Base-by-base conservation (phyloP, 2,113 vertebrate genomes). In the Platichthys flesus region DNA sequence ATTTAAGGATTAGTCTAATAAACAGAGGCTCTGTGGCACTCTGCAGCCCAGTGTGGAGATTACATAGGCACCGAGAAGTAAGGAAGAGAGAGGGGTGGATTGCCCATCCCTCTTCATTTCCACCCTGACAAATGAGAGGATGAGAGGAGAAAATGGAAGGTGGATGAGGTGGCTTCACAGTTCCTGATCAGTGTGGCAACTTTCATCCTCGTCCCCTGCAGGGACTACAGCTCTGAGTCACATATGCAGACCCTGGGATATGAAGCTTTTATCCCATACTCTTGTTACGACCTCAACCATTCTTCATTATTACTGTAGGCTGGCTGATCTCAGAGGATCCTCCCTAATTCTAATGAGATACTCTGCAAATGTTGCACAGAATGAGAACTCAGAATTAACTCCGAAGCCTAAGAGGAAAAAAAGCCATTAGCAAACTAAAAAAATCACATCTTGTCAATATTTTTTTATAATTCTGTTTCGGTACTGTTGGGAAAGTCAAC, bases 1-100 rank as follows among this genome's bases (percentile, higher is more conserved):
- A 93, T 93, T 94, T 93, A 90, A 76, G 91, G 93, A 94, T 95
- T 94, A 94, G 93, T 90, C 89, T 93, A 93, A 94, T 94, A 94
- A 94, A 94, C 89, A 93, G 90, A 78, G 80, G 85, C 91, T 92
- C 89, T 91, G 88, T 92, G 85, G 91, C 87, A 90, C 88, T 90
- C 90, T 82, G 85, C 89, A 90, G 88, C 91, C 86, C 88, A 89
- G 86, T 88, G 78, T 84, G 78, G 83, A 90, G 91, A 93, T 92
- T 88, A 91, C 86, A 89, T 81, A 87, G 84, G 78, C 84, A 87
- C 81, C 66, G 64, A 90, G 86, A 51, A 88, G 82, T 85, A 84
- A 82, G 82, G 81, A 83, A 82, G 74, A 78, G 85, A 83, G 83
- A 75, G 65, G 72, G 75, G 52, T 64, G 74, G 62, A 70, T 85